These are phyloP conservation scores for Willisornis vidua DNA, from an alignment of 2,113 vertebrate species.

Conservation along the genomic window DNA sequence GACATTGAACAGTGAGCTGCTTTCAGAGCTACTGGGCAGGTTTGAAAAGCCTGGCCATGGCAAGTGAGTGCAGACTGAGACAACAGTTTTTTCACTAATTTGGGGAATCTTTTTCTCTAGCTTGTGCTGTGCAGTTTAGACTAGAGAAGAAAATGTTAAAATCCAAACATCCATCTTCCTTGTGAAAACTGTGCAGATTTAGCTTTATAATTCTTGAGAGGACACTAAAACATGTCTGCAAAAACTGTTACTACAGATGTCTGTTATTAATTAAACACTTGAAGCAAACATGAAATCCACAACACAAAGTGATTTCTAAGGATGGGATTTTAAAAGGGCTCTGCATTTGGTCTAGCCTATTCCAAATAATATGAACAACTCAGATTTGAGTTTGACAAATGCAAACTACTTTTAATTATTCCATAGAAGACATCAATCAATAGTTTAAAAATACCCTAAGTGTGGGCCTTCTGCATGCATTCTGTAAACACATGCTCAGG, in stretches of 20 bases:
- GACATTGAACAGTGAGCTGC: background rate
- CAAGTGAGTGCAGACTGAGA: background rate
- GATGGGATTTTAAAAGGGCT: background rate
- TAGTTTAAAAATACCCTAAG: background rate
- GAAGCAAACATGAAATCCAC: constrained; percentile 18
- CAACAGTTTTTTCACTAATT: background rate
- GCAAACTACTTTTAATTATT: background rate
- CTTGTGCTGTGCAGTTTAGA: background rate
- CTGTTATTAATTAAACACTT: background rate
- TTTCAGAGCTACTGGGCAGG: background rate
- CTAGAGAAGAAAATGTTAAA: background rate
- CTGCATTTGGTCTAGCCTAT: background rate
- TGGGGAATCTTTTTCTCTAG: background rate
- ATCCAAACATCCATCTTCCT: background rate
- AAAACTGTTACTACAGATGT: background rate
- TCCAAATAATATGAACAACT: background rate
- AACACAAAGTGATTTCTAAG: background rate
- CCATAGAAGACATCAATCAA: background rate
- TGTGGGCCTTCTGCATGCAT: constrained; percentile 58
- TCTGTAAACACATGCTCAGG: constrained; percentile 40
- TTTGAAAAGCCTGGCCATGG: background rate
- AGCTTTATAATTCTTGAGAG: background rate
- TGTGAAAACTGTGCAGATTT: background rate
- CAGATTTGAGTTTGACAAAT: background rate
- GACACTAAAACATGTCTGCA: background rate